phyloP scores from a whole-genome alignment of 2,113 vertebrate genomes.

The Rynchops niger region DNA sequence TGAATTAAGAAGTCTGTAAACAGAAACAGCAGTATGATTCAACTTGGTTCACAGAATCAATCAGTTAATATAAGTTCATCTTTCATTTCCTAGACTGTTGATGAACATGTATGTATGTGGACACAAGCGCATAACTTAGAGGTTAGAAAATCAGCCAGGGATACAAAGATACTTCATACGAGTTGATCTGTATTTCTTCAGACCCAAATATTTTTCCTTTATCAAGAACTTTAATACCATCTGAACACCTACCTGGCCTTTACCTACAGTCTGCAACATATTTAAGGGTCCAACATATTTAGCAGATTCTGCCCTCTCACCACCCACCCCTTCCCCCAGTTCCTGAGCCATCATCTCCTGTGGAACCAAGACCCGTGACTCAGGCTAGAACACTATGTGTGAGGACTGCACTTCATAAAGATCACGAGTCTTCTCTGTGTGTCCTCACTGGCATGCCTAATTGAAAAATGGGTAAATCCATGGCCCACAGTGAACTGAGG shows the following conservation, averaged over 20 bases:
- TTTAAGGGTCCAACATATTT: neutral
- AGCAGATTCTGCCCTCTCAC: neutral
- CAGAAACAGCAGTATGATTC: neutral
- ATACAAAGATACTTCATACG: neutral
- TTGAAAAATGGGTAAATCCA: neutral
- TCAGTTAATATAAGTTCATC: neutral
- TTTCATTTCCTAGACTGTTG: neutral
- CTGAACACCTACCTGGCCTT: neutral
- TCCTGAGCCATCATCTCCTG: neutral
- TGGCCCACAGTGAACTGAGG: neutral
- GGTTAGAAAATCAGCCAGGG: neutral
- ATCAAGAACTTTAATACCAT: neutral
- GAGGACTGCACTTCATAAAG: neutral
- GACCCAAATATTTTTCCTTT: neutral
- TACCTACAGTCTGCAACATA: neutral
- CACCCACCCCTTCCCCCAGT: neutral
- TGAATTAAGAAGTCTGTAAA: neutral
- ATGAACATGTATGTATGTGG: neutral
- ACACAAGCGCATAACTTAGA: neutral
- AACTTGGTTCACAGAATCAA: neutral
- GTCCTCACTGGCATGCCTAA: neutral
- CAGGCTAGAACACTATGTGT: neutral
- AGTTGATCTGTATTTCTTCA: neutral
- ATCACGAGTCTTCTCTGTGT: neutral
- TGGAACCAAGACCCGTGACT: neutral